Evolutionary conservation across 2,113 vertebrate species (phyloP).

Genomic region (Thryonomys swinderianus): DNA sequence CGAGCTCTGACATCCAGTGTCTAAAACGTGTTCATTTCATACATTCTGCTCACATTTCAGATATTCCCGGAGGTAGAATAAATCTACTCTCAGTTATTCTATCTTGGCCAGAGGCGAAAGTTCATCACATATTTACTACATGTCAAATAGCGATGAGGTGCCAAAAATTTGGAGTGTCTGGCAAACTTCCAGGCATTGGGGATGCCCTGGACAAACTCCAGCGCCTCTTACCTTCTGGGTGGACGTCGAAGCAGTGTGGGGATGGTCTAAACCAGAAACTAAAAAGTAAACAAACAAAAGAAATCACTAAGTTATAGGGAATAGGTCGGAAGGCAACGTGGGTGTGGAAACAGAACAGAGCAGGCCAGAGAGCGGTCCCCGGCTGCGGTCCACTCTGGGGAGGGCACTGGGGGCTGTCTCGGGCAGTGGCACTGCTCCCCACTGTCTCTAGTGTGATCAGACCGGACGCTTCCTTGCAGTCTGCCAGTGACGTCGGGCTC

Average conservation of each 20-base stretch:
- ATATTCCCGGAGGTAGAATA: not conserved
- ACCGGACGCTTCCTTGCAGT: not conserved
- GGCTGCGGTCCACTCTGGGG: fast-evolving
- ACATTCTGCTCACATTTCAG: not conserved
- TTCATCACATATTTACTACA: not conserved
- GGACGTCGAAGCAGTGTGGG: fast-evolving
- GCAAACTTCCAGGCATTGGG: not conserved
- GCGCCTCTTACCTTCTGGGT: not conserved
- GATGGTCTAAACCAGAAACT: not conserved
- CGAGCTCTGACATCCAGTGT: not conserved
- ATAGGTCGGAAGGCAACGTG: fast-evolving
- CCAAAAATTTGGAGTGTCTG: not conserved
- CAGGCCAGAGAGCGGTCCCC: not conserved
- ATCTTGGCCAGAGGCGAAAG: constrained; percentile 28
- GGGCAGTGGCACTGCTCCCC: not conserved
- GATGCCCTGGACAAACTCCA: not conserved
- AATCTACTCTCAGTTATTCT: not conserved
- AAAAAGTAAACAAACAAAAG: not conserved
- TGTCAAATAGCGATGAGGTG: not conserved
- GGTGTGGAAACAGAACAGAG: not conserved
- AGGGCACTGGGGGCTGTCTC: not conserved
- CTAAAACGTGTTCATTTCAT: not conserved
- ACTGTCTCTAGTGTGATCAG: fast-evolving
- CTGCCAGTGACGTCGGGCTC: not conserved
- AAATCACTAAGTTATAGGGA: fast-evolving